Base-by-base conservation (phyloP, 2,113 vertebrate species). In the Panthera leo region DNA sequence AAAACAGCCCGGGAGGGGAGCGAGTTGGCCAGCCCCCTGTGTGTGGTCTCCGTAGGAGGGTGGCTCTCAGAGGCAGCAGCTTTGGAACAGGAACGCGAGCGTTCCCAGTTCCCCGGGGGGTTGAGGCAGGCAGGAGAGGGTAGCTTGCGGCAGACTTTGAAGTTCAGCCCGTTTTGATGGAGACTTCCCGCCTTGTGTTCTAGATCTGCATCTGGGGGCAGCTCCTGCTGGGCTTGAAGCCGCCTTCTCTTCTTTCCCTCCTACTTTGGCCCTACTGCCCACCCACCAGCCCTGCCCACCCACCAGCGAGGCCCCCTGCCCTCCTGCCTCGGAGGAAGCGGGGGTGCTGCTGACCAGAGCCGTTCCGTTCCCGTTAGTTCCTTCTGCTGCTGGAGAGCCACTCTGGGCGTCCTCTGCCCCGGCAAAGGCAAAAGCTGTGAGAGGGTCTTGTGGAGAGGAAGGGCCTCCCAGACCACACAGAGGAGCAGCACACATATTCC, bases 1-100 rank as follows among this genome's bases (percentile, higher is more conserved):
- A 98, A 97, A 98, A 71, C 84, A 98, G 97, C 48, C 67, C 53
- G 95, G 7, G 4, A 98, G 97, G 95, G 87, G 87, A 98, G 89
- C 6, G 5, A 98, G 96, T 61, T 21, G 70, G 7, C 1, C 39
- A 84, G 96, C 67, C 21, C 96, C 95, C 93, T 55, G 96, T 85
- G 96, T 97, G 96, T 95, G 98, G 96, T 86, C 96, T 95, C 39
- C 12, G 15, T 88, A 29, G 94, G 79, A 63, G 80, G 91, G 82
- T 48, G 39, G 53, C 34, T 79, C 45, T 51, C 93, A 73, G 65
- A 9, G 34, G 73, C 8, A 1, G 6, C 36, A 39, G n/a, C 19
- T 36, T 61, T 89, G 34, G 75, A 19, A 89, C 96, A 58, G 23
- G 85, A 42, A 31, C 5, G 7, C 25, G 68, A 67, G 25, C 8